Conservation (phyloP, 2,797 vertebrate species). For the Masticophis lateralis region DNA sequence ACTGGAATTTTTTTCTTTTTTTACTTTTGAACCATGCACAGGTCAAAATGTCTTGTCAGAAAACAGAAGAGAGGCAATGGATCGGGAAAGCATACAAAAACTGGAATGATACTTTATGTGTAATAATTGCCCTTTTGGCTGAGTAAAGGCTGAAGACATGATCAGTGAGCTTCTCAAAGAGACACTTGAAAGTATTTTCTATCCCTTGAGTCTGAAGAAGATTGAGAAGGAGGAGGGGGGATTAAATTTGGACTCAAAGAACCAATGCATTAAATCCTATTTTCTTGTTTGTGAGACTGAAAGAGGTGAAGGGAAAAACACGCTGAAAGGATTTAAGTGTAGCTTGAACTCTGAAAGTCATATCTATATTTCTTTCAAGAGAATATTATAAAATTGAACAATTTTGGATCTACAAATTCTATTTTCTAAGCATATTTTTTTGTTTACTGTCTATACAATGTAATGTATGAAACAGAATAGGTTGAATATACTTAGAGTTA, state of each 20-base stretch:
- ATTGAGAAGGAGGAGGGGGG: neutral
- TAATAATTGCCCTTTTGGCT: constrained; percentile 22
- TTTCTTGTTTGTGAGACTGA: neutral
- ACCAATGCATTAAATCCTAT: constrained; percentile 26
- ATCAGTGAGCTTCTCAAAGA: neutral
- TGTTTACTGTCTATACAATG: neutral
- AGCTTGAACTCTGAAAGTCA: neutral
- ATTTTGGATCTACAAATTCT: neutral
- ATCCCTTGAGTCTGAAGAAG: constrained; percentile 23
- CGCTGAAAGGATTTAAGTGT: neutral
- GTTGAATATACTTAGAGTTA: neutral
- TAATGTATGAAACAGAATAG: neutral
- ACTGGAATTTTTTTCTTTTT: neutral
- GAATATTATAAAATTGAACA: neutral
- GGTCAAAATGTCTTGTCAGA: neutral
- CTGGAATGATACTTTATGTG: constrained; percentile 12
- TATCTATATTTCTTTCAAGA: neutral
- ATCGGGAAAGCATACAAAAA: constrained; percentile 1
- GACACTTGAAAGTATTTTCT: constrained; percentile 16
- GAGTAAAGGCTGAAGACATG: neutral
- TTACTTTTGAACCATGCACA: neutral
- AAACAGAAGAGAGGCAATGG: constrained; percentile 6
- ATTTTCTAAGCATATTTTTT: neutral
- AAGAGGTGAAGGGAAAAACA: constrained; percentile 9
- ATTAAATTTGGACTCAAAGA: constrained; percentile 29